Conservation (phyloP, 2,797 vertebrate species). For the Tokudaia tokunoshimensis region DNA sequence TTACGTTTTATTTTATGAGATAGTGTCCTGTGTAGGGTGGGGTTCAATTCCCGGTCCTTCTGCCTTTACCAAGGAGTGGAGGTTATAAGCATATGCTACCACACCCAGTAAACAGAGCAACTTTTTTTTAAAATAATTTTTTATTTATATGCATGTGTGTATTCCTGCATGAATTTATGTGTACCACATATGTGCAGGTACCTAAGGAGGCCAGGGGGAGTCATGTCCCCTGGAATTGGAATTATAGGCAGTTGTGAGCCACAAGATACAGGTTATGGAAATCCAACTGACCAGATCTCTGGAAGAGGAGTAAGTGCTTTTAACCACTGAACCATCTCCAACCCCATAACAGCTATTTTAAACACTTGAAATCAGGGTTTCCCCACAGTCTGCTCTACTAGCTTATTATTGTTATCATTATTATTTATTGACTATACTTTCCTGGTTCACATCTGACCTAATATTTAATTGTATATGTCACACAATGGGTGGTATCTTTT, state of each 20-base stretch:
- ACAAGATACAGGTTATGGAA: not conserved
- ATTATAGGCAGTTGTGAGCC: not conserved
- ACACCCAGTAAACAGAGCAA: constrained; percentile 1
- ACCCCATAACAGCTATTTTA: not conserved
- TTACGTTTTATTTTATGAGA: not conserved
- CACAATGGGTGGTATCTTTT: constrained; percentile 21
- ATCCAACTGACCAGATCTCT: not conserved
- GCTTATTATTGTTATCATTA: not conserved
- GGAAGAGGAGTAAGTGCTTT: not conserved
- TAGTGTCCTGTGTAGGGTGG: not conserved
- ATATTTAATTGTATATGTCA: constrained; percentile 36
- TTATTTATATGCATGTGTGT: not conserved
- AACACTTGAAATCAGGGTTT: constrained; percentile 28
- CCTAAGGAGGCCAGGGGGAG: not conserved
- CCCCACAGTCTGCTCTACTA: constrained; percentile 7
- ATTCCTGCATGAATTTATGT: not conserved
- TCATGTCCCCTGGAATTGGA: not conserved
- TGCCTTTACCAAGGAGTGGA: not conserved
- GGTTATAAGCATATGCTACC: not conserved
- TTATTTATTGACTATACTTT: not conserved
- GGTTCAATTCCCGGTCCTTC: not conserved
- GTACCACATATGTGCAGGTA: not conserved
- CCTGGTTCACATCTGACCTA: not conserved
- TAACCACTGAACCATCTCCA: not conserved
- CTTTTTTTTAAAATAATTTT: not conserved